phyloP scores from a whole-genome alignment of 2,113 vertebrate genomes.

The Pogonocichla stellata region DNA sequence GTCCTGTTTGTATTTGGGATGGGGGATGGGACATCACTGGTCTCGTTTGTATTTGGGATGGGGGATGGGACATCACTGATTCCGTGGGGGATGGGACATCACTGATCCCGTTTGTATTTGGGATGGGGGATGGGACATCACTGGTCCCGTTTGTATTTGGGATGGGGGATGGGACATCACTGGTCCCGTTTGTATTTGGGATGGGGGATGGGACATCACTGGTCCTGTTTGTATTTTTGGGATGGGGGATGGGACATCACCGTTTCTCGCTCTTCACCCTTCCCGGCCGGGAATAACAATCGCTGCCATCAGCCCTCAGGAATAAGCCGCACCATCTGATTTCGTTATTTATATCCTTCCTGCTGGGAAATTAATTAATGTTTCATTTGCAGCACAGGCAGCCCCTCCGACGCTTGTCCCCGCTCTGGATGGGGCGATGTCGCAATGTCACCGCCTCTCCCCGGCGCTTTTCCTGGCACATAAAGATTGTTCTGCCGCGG shows the following conservation, averaged over 20 bases:
- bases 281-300: neutral
- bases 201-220: too few relatives aligned
- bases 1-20: neutral
- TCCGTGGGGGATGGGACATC: too few relatives aligned
- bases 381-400: neutral
- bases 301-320: neutral
- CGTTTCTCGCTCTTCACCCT: too few relatives aligned
- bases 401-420: neutral
- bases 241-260: too few relatives aligned
- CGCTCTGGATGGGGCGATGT: neutral
- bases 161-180: too few relatives aligned
- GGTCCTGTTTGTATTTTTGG: too few relatives aligned
- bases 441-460: neutral
- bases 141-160: too few relatives aligned
- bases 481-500: fast-evolving
- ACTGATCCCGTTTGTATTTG: too few relatives aligned
- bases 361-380: conserved; percentile 73
- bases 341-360: conserved; percentile 67
- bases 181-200: too few relatives aligned
- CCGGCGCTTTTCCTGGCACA: neutral
- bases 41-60: neutral
- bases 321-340: neutral
- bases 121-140: too few relatives aligned
- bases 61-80: too few relatives aligned
- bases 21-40: too few relatives aligned